phyloP scores from a whole-genome alignment of 1,140 invertebrate genomes.

The Aleiodes sp. region DNA sequence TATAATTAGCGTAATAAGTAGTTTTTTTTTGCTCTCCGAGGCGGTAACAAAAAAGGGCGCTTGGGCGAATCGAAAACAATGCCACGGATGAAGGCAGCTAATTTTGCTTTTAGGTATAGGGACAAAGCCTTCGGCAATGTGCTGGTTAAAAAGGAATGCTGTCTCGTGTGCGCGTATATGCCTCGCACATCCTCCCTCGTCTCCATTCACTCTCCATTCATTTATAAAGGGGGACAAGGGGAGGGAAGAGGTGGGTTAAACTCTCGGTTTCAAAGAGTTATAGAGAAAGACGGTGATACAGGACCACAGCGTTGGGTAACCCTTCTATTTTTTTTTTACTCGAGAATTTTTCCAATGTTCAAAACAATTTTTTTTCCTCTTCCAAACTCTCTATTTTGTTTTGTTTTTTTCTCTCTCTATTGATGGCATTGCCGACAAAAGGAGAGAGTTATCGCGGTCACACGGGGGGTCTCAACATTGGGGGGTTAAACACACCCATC shows the following conservation, averaged over 20 bases:
- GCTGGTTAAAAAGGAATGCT: slow-evolving; percentile 29
- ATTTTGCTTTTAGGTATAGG: slow-evolving; percentile 32
- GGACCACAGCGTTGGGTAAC: slow-evolving; percentile 40
- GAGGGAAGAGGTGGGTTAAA: background rate
- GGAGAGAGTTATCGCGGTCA: slow-evolving; percentile 48
- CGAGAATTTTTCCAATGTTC: slow-evolving; percentile 14
- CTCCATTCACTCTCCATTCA: slow-evolving; percentile 53
- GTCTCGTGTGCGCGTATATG: background rate
- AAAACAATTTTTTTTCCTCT: slow-evolving; percentile 21
- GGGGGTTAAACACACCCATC: slow-evolving; percentile 35
- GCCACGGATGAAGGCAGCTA: slow-evolving; percentile 40
- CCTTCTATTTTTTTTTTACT: background rate
- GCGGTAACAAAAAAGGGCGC: slow-evolving; percentile 34
- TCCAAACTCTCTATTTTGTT: slow-evolving; percentile 36
- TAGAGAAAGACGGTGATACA: slow-evolving; percentile 47
- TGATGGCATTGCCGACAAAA: slow-evolving; percentile 54
- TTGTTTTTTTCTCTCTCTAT: slow-evolving; percentile 42
- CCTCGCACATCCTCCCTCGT: slow-evolving; percentile 60
- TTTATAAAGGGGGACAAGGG: slow-evolving; percentile 21
- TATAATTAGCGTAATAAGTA: slow-evolving; percentile 67
- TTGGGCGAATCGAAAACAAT: slow-evolving; percentile 42
- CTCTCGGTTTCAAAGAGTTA: slow-evolving; percentile 51
- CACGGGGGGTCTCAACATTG: slow-evolving; percentile 42
- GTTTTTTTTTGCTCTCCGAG: slow-evolving; percentile 52
- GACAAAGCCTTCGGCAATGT: slow-evolving; percentile 31